phyloP scores from a whole-genome alignment of 2,113 vertebrate species.

The Rhegmatorhina hoffmannsi region DNA sequence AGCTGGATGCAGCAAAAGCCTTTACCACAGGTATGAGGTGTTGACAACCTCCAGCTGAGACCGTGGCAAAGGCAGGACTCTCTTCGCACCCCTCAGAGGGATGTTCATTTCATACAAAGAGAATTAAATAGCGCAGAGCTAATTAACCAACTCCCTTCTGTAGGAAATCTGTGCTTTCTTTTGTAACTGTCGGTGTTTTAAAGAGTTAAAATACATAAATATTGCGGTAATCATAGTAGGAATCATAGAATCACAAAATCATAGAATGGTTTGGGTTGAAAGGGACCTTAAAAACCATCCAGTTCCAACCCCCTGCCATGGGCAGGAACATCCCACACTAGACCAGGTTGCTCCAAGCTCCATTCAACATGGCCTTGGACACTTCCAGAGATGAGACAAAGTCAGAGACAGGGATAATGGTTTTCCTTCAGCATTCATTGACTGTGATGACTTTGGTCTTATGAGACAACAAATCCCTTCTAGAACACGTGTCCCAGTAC shows the following conservation, averaged over 20 bases:
- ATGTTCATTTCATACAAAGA: background rate
- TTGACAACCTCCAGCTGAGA: background rate
- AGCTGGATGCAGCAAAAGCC: background rate
- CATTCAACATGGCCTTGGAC: background rate
- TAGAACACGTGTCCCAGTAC: background rate
- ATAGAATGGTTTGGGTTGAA: background rate
- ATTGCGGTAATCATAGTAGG: too few relatives aligned
- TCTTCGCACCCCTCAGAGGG: background rate
- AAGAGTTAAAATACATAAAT: background rate
- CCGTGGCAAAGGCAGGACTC: background rate
- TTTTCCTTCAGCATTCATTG: background rate
- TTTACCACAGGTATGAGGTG: background rate
- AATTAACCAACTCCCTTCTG: background rate
- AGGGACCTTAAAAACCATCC: background rate
- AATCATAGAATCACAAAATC: background rate
- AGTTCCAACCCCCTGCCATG: background rate
- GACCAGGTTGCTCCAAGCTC: background rate
- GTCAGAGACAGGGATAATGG: background rate
- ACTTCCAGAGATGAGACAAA: background rate
- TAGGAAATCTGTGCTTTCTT: background rate
- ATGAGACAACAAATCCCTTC: background rate
- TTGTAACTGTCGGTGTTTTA: background rate
- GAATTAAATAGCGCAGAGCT: background rate
- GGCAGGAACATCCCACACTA: background rate
- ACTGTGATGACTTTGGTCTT: background rate